Percentiles rank a stretch among this genome's conserved stretches.
Evolutionary conservation across 1,140 invertebrate species (phyloP).

Genomic region (Aricia agestis): DNA sequence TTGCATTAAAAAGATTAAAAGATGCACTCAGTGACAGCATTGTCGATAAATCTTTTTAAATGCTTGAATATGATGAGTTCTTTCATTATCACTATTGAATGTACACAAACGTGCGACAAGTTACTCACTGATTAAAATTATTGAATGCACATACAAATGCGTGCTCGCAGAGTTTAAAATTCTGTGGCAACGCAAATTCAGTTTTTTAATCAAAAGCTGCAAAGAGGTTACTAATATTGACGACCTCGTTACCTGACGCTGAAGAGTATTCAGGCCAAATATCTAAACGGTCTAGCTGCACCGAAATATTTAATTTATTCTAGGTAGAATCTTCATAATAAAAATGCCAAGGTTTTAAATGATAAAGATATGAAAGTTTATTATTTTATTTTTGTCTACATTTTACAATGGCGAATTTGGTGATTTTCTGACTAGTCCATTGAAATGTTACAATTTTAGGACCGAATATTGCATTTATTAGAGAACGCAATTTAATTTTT

Average conservation of each 20-base stretch:
- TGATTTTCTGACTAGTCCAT: too few relatives aligned
- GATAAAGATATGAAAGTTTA: neutral
- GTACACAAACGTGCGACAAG: neutral
- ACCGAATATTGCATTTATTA: too few relatives aligned
- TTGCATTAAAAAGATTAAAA: neutral
- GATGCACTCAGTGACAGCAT: neutral
- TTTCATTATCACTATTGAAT: neutral
- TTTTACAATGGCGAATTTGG: too few relatives aligned
- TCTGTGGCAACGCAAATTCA: neutral
- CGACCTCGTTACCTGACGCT: neutral
- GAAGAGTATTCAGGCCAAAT: neutral
- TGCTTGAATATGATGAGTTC: neutral
- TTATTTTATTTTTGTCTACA: neutral
- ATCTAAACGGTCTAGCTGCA: neutral
- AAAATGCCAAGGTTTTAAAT: neutral
- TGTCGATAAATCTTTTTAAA: neutral
- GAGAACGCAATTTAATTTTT: too few relatives aligned
- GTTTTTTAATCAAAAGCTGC: slow-evolving; percentile 6
- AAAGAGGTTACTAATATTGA: neutral
- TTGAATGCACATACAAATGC: neutral
- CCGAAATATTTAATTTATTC: neutral
- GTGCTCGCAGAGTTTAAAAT: neutral
- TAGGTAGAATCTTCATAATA: neutral
- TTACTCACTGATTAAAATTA: neutral
- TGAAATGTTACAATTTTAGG: too few relatives aligned